A percentile compares a stretch with the other conserved stretches of the same genome.
These are phyloP conservation scores for Chiropotes sagulatus DNA, from an alignment of 2,797 vertebrate genomes.

Conservation along the genomic window DNA sequence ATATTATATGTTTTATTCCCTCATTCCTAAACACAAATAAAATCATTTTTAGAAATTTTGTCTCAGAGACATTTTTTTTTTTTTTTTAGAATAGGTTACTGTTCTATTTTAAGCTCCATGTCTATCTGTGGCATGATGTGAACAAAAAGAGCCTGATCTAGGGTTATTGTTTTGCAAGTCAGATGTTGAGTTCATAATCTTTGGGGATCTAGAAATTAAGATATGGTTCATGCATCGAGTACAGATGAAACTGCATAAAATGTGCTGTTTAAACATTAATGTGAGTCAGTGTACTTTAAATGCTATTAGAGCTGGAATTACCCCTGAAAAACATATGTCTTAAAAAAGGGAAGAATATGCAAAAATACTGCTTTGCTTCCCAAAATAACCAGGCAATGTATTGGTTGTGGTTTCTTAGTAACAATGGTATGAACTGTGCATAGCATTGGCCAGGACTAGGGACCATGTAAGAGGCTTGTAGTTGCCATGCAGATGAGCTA, in stretches of 20 bases:
- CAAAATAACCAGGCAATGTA: slow-evolving; percentile 1
- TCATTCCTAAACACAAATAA: slow-evolving; percentile 38
- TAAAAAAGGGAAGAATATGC: neutral
- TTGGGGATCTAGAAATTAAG: slow-evolving; percentile 18
- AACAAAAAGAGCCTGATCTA: neutral
- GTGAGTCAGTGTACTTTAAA: slow-evolving; percentile 26
- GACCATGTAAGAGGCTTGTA: neutral
- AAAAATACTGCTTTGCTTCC: neutral
- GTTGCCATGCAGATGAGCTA: too few relatives aligned
- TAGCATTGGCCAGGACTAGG: neutral
- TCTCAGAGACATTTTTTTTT: neutral
- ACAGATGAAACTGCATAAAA: neutral
- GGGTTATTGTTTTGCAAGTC: slow-evolving; percentile 23
- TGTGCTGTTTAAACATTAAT: slow-evolving; percentile 50
- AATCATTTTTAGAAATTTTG: neutral
- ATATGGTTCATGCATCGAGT: neutral
- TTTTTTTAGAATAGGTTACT: neutral
- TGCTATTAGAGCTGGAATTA: neutral
- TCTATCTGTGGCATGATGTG: neutral
- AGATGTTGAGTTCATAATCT: slow-evolving; percentile 32
- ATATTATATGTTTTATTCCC: neutral
- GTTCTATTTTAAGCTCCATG: slow-evolving; percentile 3
- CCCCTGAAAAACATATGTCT: neutral
- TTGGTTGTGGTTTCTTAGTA: neutral
- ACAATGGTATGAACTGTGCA: neutral